Evolutionary conservation across 2,797 vertebrate genomes (phyloP).

Genomic region (Sebastes iracundus): DNA sequence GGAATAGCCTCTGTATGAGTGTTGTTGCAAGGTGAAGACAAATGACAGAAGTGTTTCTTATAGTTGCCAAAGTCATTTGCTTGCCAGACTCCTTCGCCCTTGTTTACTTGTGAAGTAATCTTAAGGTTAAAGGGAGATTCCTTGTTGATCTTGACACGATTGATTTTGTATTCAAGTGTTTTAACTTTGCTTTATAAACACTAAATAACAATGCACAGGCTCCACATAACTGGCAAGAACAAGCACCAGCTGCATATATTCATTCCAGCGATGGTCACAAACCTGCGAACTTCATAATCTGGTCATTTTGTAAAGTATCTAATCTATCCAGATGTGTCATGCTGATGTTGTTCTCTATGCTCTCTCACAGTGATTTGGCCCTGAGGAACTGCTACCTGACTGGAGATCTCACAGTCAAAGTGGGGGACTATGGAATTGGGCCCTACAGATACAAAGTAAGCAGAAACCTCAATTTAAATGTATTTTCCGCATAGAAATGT

Average conservation of each 20-base stretch:
- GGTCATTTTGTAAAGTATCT: neutral
- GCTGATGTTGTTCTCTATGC: constrained; percentile 21
- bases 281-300: neutral
- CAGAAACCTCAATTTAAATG: neutral
- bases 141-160: neutral
- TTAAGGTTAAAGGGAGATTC: neutral
- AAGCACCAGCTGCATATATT: neutral
- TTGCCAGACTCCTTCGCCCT: neutral
- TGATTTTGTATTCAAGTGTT: neutral
- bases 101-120: constrained; percentile 5
- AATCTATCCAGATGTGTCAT: neutral
- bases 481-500: neutral
- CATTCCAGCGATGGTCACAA: neutral
- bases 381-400: constrained; percentile 97
- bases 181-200: neutral
- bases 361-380: constrained; percentile 88
- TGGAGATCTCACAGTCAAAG: constrained; percentile 94
- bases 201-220: neutral
- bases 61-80: constrained; percentile 23
- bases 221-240: neutral
- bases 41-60: constrained; percentile 48
- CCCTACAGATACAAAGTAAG: constrained; percentile 93
- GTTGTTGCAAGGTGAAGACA: constrained; percentile 80
- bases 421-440: constrained; percentile 96
- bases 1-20: constrained; percentile 83